These are phyloP conservation scores for Macrostomum lignano DNA, from an alignment of 1,140 invertebrate genomes.

Conservation along the genomic window DNA sequence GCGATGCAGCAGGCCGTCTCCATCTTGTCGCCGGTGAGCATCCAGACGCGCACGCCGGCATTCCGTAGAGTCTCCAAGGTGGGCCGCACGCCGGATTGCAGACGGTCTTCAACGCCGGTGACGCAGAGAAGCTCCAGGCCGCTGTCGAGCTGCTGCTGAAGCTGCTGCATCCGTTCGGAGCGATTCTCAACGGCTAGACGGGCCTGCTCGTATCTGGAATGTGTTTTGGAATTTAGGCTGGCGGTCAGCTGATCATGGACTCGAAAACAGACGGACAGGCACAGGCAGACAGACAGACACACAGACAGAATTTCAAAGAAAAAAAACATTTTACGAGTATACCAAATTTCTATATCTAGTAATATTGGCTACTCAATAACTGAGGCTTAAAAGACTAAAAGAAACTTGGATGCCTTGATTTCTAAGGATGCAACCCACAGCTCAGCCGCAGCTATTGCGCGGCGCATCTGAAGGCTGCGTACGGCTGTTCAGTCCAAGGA, in stretches of 20 bases:
- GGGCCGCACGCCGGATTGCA: conserved; percentile 46
- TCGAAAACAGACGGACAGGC: too few species aligned
- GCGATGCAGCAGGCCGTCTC: conserved; percentile 96
- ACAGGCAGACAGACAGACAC: conserved; percentile 12
- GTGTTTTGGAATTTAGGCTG: too few species aligned
- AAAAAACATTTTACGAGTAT: conserved; percentile 11
- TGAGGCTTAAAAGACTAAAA: too few species aligned
- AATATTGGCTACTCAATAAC: too few species aligned
- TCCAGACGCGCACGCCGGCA: conserved; percentile 94
- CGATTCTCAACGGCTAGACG: conserved; percentile 53
- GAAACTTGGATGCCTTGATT: too few species aligned
- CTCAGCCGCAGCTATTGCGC: too few species aligned
- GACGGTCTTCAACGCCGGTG: conserved; percentile 41
- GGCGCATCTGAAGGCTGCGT: too few species aligned
- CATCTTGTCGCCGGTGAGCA: conserved; percentile 93
- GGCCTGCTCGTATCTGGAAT: conserved; percentile 55
- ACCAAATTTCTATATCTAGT: too few species aligned
- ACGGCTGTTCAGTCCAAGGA: too few species aligned
- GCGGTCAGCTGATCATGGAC: background rate
- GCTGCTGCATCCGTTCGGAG: conserved; percentile 47
- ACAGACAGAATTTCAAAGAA: conserved; percentile 4
- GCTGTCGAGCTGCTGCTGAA: conserved; percentile 57
- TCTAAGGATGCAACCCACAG: too few species aligned
- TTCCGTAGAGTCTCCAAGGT: conserved; percentile 68
- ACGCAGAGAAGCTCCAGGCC: conserved; percentile 78